phyloP scores from a whole-genome alignment of 53 echinoderm and acorn worm species.

The Holothuria scabra region DNA sequence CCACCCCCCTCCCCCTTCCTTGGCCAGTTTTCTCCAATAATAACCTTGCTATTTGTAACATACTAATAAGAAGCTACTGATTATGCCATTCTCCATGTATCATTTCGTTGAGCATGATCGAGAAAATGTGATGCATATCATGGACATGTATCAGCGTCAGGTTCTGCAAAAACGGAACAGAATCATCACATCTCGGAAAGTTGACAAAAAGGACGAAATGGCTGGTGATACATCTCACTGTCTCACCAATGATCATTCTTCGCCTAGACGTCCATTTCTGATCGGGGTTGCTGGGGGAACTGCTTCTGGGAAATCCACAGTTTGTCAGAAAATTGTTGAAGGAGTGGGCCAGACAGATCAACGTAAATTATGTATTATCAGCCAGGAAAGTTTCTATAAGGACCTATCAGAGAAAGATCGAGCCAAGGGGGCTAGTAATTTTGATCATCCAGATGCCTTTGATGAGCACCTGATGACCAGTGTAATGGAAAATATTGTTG shows the following conservation, averaged over 20 bases:
- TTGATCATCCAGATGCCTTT: slow-evolving; percentile 99
- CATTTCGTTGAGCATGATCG: too few species aligned
- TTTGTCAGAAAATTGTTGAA: slow-evolving; percentile 94
- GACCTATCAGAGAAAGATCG: slow-evolving; percentile 62
- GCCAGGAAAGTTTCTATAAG: slow-evolving; percentile 91
- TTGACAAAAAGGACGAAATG: slow-evolving; percentile 24
- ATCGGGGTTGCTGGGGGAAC: slow-evolving; percentile 96
- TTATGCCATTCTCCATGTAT: too few species aligned
- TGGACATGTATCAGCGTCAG: too few species aligned
- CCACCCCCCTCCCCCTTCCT: too few species aligned
- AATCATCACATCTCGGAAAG: too few species aligned
- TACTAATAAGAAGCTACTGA: too few species aligned
- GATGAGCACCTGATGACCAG: slow-evolving; percentile 87
- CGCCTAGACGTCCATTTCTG: slow-evolving; percentile 74
- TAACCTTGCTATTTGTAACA: too few species aligned
- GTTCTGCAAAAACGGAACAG: too few species aligned
- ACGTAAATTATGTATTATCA: slow-evolving; percentile 79
- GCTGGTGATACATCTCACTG: slow-evolving; percentile 27
- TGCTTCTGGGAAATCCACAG: slow-evolving; percentile 95
- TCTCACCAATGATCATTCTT: slow-evolving; percentile 12
- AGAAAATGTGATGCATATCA: too few species aligned
- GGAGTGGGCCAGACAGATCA: slow-evolving; percentile 75
- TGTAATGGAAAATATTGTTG: slow-evolving; percentile 66
- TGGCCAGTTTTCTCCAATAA: too few species aligned
- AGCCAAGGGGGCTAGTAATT: slow-evolving; percentile 82